A percentile compares a stretch with the other conserved stretches of the same genome.
phyloP scores from a whole-genome alignment of 1,140 invertebrate genomes.

The Pygmarrhopalites habei region DNA sequence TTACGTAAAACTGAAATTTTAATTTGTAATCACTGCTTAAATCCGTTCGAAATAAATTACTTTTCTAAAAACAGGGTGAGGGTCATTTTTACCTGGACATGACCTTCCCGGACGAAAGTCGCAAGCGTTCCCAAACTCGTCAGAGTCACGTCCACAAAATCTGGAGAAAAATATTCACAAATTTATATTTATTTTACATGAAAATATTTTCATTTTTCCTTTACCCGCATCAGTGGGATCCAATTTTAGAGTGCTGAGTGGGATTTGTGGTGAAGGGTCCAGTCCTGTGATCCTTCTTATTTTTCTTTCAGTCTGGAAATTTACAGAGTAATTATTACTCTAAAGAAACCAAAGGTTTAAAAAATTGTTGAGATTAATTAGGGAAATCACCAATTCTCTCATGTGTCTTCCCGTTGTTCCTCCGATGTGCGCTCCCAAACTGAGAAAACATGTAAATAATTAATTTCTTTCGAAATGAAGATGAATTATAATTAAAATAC shows the following conservation, averaged over 20 bases:
- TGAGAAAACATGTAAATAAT: too few species aligned
- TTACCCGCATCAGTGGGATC: conserved; percentile 5
- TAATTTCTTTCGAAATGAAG: too few species aligned
- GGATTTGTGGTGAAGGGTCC: conserved; percentile 7
- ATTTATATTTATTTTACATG: too few species aligned
- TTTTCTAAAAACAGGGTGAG: too few species aligned
- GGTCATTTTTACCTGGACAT: too few species aligned
- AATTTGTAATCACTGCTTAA: too few species aligned
- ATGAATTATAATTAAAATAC: too few species aligned
- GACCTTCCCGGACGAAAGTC: not conserved
- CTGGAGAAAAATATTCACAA: not conserved
- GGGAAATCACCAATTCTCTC: too few species aligned
- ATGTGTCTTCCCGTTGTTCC: conserved; percentile 10
- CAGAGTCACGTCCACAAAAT: not conserved
- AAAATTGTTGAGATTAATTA: too few species aligned
- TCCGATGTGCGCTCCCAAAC: conserved; percentile 18
- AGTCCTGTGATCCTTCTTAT: conserved; percentile 10
- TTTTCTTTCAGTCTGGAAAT: not conserved
- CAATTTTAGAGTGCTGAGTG: not conserved
- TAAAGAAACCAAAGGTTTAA: too few species aligned
- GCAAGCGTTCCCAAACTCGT: not conserved
- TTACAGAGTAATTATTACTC: too few species aligned
- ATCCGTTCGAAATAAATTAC: too few species aligned
- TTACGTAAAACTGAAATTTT: conserved; percentile 13
- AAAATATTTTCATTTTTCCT: not conserved